Base-by-base conservation (phyloP, 2,888 invertebrate species). In the Platynereis dumerilii region DNA sequence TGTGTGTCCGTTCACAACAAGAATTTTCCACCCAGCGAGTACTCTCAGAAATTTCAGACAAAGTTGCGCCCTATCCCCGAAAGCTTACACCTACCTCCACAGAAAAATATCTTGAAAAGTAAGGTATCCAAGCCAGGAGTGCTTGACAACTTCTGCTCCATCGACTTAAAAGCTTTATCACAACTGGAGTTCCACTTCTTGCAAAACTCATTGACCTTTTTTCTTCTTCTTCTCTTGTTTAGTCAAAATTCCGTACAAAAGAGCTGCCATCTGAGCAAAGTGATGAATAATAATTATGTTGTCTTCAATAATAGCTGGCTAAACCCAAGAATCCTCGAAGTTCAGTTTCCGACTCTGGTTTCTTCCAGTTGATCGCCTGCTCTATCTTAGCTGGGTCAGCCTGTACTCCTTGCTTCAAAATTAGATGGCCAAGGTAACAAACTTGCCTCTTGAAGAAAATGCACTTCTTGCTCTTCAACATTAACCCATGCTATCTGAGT, bases 401-500 rank as follows among this genome's bases (percentile, higher is more conserved):
- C 20, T n/a, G 5, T 1, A 66, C 26, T n/a, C 66, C 64, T 15
- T 58, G 24, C 27, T 24, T 15, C 15, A 34, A 52, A 17, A 64
- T 60, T n/a, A 64, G 26, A 44, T 66, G 66, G 26, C 66, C 66
- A 15, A 67, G 48, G 29, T 48, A 67, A 17, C 17, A 17, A 12
- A 67, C 59, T 34, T 65, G 57, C 29, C 45, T 57, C 61, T 42
- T 34, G 27, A 60, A 60, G 10, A 74, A 61, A 26, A 28, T n/a
- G 58, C 75, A 74, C 62, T 77, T 77, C 28, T 56, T 65, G 1
- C 70, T 67, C 54, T 74, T 70, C 10, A 76, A 29, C 44, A 64
- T 73, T 22, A 78, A 48, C 10, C n/a, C n/a, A n/a, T 48, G 48
- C 5, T 20, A 5, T 22, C 48, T 48, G 7, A 48, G 17, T 48